Evolutionary conservation across 2,113 vertebrate genomes (phyloP), one percentile per base, ranked within the genome.

Genomic region (Hyla sarda): DNA sequence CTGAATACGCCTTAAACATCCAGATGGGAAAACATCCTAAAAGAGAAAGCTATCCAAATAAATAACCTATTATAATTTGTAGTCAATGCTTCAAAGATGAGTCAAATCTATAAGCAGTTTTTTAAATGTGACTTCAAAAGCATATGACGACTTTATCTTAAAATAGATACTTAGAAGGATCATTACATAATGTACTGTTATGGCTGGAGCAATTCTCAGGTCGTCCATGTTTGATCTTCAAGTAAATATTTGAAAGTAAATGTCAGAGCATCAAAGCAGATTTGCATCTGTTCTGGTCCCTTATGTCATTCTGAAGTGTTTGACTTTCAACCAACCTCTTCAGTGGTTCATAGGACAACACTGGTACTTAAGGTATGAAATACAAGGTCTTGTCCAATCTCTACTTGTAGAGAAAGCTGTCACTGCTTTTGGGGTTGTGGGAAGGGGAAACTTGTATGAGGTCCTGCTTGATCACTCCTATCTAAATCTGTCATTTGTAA

Each of bases 211-310:
- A 74, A 32, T 75, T 32, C n/a, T 17, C 6, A 12, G 37, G 54
- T 32, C 37, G 30, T 30, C 60, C 25, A 69, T 45, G 4, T 67
- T 82, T 67, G 60, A 47, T 48, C 25, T 48, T 30, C 79, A 67
- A 65, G 21, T 62, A 60, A 78, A 60, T 41, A 80, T 80, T 81
- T 81, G 54, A 78, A 78, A 78, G 50, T 56, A 79, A 79, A 82
- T 67, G 58, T 65, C 78, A 81, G 23, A 23, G 21, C 56, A 69
- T 82, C 45, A 82, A 30, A 82, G 47, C 25, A 30, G 60, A 69
- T 82, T 69, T 67, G 62, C 62, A 82, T 82, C 79, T 82, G 60
- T 69, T 82, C 60, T 47, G 41, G 45, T 8, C 28, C 45, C 32
- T 50, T 69, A 32, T 82, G 45, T 50, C 62, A 25, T 32, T 47